Evolutionary conservation across 2,113 vertebrate genomes (phyloP).

Genomic region (Ceuthmochares aereus): DNA sequence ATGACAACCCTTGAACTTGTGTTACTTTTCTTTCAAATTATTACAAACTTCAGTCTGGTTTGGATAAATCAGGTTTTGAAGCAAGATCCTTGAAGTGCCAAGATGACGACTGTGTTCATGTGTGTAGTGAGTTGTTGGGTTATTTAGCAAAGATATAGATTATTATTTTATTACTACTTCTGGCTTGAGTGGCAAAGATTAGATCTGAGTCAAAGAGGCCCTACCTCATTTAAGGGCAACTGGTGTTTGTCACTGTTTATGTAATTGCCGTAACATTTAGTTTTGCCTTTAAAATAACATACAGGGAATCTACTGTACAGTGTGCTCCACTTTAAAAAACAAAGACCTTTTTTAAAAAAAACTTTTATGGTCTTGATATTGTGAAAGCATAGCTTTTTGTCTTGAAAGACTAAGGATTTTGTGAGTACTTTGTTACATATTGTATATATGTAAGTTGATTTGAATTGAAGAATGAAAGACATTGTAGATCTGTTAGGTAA

Average conservation of each 20-base stretch:
- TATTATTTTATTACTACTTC: conserved; percentile 15
- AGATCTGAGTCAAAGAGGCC: conserved; percentile 50
- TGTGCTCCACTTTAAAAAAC: background rate
- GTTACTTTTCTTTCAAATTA: conserved; percentile 30
- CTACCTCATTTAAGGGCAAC: conserved; percentile 45
- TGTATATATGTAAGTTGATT: conserved; percentile 59
- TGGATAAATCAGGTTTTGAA: conserved; percentile 61
- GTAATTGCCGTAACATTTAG: conserved; percentile 51
- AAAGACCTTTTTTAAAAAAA: background rate
- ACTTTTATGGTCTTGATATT: conserved; percentile 30
- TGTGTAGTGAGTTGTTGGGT: conserved; percentile 36
- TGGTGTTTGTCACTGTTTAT: conserved; percentile 46
- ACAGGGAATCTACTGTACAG: conserved; percentile 50
- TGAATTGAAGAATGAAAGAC: conserved; percentile 19
- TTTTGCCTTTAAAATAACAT: conserved; percentile 61
- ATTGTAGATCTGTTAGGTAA: conserved; percentile 19
- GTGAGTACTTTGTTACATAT: conserved; percentile 63
- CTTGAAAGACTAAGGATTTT: conserved; percentile 58
- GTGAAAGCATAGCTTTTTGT: conserved; percentile 60
- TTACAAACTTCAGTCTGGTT: conserved; percentile 52
- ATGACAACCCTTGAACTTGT: background rate
- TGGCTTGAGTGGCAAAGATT: conserved; percentile 34
- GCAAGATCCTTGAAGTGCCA: conserved; percentile 57
- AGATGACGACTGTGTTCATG: conserved; percentile 23
- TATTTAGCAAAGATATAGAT: background rate